Evolutionary conservation across 2,888 invertebrate genomes (phyloP), one percentile per base, ranked within the genome.

Genomic region (Anthoptus insignis): DNA sequence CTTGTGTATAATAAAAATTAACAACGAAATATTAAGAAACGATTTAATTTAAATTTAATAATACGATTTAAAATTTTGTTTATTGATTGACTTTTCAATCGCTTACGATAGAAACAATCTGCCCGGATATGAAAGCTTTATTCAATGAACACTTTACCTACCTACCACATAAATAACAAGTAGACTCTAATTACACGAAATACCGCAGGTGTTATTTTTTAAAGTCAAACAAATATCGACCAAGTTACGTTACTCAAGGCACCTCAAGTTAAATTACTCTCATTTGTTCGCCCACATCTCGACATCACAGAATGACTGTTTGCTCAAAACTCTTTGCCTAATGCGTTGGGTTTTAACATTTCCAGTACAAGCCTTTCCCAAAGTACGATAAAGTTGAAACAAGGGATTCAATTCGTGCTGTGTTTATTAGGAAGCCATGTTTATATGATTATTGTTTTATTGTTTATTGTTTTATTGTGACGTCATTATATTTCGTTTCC

Each of bases 321-420:
- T 52, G 57, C 57, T 64, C 57, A 52, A 57, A 64, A 79, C 68
- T 63, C 79, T 78, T 1, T 87, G 88, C 87, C 88, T 89, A 68
- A 77, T 74, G 42, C 58, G 57, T 58, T 59, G 45, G 34, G 56
- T 58, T 53, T 21, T 58, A 52, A 58, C 32, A 52, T 52, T 21
- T 52, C 42, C 32, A 50, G 64, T 57, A 50, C 16, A 34, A 49
- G 56, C 56, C 2, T 29, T 39, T 11, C 6, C 6, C 22, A 3
- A 21, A 27, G 19, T 52, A 52, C 32, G 19, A 7, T 42, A 19
- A 42, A 42, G 16, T 5, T 45, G 4, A 13, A 45, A 11, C 22
- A 13, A 45, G 4, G 21, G 9, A 6, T 8, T 45, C 45, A 22
- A 22, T 22, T 45, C 42, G 9, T 11, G 19, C 19, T 9, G 19